phyloP scores from a whole-genome alignment of 2,888 invertebrate species.

The Lypha dubia region DNA sequence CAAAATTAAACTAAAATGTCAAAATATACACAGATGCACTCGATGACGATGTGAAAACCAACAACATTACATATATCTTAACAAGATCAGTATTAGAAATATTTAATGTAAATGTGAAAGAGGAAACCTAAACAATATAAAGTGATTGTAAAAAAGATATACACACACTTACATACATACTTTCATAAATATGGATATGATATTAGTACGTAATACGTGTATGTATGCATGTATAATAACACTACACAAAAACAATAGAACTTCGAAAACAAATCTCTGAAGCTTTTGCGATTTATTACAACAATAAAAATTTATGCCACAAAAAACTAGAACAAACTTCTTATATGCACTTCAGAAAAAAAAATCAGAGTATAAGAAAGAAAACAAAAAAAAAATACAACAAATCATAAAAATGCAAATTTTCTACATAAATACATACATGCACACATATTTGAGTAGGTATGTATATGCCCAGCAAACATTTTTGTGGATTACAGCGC shows the following conservation, averaged over 20 bases:
- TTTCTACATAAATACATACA: not conserved
- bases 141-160: not conserved
- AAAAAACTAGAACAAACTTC: constrained; percentile 44
- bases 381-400: too few relatives aligned
- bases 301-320: constrained; percentile 24
- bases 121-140: constrained; percentile 6
- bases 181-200: too few relatives aligned
- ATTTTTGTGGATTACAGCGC: too few relatives aligned
- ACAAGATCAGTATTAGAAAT: constrained; percentile 1
- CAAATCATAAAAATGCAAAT: constrained; percentile 38
- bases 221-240: too few relatives aligned
- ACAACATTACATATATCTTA: not conserved
- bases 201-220: too few relatives aligned
- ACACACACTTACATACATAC: not conserved
- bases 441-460: not conserved
- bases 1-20: not conserved
- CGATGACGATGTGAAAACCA: not conserved
- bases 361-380: not conserved
- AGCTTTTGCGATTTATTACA: constrained; percentile 32
- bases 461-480: too few relatives aligned
- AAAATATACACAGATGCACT: not conserved
- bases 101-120: constrained; percentile 16
- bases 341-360: constrained; percentile 4
- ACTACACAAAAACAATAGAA: constrained; percentile 29
- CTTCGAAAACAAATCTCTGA: constrained; percentile 21